phyloP scores from a whole-genome alignment of 2,888 invertebrate genomes.

The Scrobipalpa costella region DNA sequence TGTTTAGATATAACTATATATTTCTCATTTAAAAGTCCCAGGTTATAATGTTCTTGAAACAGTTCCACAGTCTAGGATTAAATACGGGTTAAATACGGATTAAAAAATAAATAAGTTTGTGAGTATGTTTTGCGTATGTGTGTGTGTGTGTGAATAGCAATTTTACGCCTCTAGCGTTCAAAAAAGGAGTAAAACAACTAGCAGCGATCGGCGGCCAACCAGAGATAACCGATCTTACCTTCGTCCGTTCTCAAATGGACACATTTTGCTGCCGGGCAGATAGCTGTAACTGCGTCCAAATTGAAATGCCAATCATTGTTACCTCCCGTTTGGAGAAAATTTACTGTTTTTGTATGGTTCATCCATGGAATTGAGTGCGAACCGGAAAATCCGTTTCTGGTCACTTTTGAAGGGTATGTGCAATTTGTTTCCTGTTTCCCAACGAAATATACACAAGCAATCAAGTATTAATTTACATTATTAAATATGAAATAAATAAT shows the following conservation, averaged over 20 bases:
- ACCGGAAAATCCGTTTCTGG: background rate
- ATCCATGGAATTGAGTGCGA: no score
- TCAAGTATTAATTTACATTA: no score
- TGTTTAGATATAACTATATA: no score
- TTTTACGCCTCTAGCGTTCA: background rate
- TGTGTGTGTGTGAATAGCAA: background rate
- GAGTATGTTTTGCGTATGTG: background rate
- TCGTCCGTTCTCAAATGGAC: constrained; percentile 46
- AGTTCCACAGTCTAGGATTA: no score
- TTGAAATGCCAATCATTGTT: constrained; percentile 66
- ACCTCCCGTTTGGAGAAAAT: constrained; percentile 31
- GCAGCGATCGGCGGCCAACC: background rate
- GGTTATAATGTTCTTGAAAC: no score
- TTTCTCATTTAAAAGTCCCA: no score
- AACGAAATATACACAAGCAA: no score
- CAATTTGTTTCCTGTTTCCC: background rate
- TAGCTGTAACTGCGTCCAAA: constrained; percentile 48
- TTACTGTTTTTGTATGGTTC: background rate
- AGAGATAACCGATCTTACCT: constrained; percentile 5
- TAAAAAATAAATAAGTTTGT: background rate
- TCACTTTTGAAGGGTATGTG: background rate
- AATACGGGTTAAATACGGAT: no score
- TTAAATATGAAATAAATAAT: constrained; percentile 40
- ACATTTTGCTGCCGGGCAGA: constrained; percentile 44
- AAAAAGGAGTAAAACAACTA: background rate